Evolutionary conservation across 2,888 invertebrate species (phyloP).

Genomic region (Spisula subtruncata): DNA sequence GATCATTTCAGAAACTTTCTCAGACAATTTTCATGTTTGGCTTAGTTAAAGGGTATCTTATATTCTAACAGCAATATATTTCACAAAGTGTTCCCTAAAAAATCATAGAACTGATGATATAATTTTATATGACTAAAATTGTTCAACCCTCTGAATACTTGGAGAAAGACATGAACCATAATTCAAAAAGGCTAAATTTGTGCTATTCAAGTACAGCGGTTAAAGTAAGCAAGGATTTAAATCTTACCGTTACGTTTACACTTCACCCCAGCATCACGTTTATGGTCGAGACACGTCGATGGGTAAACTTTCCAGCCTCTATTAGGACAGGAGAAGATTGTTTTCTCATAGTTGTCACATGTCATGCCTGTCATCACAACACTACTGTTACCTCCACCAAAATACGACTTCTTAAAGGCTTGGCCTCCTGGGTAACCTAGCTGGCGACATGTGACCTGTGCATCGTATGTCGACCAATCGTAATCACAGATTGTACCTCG

Average conservation of each 20-base stretch:
- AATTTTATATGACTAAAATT: no score
- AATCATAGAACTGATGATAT: no score
- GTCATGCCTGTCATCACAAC: slow-evolving; percentile 77
- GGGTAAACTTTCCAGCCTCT: slow-evolving; percentile 74
- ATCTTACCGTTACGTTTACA: slow-evolving; percentile 79
- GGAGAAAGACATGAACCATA: no score
- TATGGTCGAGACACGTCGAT: slow-evolving; percentile 73
- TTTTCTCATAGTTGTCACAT: slow-evolving; percentile 73
- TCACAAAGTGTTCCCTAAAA: no score
- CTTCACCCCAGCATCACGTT: slow-evolving; percentile 77
- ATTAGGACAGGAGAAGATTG: slow-evolving; percentile 76
- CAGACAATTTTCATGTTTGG: no score
- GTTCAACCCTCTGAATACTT: no score
- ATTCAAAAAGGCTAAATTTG: no score
- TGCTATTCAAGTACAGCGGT: no score
- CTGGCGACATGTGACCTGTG: slow-evolving; percentile 78
- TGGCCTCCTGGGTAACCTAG: slow-evolving; percentile 80
- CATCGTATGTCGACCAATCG: slow-evolving; percentile 77
- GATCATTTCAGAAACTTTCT: no score
- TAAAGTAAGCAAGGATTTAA: background rate
- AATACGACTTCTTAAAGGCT: slow-evolving; percentile 64
- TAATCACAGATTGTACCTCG: slow-evolving; percentile 80
- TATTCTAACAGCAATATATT: no score
- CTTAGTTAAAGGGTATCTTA: no score
- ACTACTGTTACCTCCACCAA: slow-evolving; percentile 71